A percentile compares a stretch with the other conserved stretches of the same genome.
Evolutionary conservation across 2,113 vertebrate species (phyloP).

Genomic region (Trachemys scripta): DNA sequence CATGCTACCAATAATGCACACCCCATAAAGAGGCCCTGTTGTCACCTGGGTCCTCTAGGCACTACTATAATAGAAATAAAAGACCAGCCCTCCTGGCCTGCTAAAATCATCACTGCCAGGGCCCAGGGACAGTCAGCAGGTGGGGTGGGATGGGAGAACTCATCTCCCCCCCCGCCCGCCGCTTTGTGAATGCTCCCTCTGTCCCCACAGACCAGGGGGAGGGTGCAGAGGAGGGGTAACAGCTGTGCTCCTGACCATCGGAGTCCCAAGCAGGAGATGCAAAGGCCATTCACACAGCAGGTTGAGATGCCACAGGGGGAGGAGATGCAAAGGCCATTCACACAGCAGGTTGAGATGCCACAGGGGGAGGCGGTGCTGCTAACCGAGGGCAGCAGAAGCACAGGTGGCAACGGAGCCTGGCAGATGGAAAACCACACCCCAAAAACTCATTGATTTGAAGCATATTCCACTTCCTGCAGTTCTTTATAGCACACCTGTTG

Average conservation of each 20-base stretch:
- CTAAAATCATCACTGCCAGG: background rate
- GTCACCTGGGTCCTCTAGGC: background rate
- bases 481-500: no score
- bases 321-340: no score
- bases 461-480: background rate
- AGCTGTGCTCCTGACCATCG: background rate
- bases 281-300: background rate
- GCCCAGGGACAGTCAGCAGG: background rate
- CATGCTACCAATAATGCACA: background rate
- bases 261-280: background rate
- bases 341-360: background rate
- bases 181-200: background rate
- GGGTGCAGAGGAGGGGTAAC: background rate
- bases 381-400: background rate
- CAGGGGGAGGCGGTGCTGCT: background rate
- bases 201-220: background rate
- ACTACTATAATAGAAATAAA: background rate
- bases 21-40: background rate
- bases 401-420: background rate
- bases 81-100: background rate
- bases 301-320: background rate
- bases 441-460: background rate
- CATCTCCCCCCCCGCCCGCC: no score
- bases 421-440: background rate
- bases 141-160: background rate